Evolutionary conservation across 2,797 vertebrate genomes (phyloP), one percentile per base, ranked within the genome.

Genomic region (Mionectes olivaceus): DNA sequence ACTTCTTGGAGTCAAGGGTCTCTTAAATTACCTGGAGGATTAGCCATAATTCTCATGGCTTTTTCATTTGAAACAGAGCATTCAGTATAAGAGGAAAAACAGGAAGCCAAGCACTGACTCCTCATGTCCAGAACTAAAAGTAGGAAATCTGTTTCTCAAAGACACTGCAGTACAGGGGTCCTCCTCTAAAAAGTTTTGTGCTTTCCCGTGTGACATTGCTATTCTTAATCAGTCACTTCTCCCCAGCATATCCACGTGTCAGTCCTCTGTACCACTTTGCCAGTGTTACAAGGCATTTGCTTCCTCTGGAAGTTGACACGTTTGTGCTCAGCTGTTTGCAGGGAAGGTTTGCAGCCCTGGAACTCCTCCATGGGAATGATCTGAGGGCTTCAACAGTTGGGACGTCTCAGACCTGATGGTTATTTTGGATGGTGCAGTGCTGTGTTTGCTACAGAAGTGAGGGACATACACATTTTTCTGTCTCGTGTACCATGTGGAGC

Each of bases 401-500:
- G 32, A n/a, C 23, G 7, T 80, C 39, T 73, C 79, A 83, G 50
- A 59, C n/a, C 21, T 49, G 30, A 5, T 49, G 47, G 24, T 74
- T 60, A 5, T 44, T 90, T 78, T 75, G 78, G 41, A 32, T 3
- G 7, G 25, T 53, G 39, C 22, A 30, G 3, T 30, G 5, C 39
- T 0, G 0, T 2, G 1, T 68, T 55, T 77, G 63, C 57, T 74
- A 1, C 41, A 41, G 23, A 81, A 78, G 37, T 47, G 18, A 47
- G 11, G 5, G 46, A 13, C 32, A 50, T 11, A 30, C 27, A 13
- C 2, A 4, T 52, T 84, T 52, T 84, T 84, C n/a, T 84, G 9
- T 78, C 53, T 78, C 35, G 13, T 33, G 33, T n/a, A 14, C 21
- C 44, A 24, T 0, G 0, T 63, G 50, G 49, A 47, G 35, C 39